Conservation (phyloP, 2,113 vertebrate species). For the Phylloscopus trochiloides region DNA sequence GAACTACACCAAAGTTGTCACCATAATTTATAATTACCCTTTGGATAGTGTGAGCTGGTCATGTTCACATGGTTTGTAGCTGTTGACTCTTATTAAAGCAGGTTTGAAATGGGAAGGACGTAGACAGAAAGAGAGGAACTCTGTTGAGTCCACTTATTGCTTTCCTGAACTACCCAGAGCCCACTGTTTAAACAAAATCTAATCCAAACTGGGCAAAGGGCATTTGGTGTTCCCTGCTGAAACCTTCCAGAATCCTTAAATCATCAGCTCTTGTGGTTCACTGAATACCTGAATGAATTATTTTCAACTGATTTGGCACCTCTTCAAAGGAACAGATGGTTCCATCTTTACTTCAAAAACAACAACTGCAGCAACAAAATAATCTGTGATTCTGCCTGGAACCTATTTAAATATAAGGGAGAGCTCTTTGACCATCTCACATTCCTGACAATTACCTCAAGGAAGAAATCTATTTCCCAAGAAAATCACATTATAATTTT, state of each 20-base stretch:
- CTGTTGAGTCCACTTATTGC: background rate
- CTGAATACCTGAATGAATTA: conserved; percentile 15
- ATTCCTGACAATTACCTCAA: background rate
- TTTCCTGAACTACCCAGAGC: background rate
- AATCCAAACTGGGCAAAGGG: background rate
- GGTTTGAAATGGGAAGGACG: background rate
- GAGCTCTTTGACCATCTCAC: background rate
- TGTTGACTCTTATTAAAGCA: background rate
- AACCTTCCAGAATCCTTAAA: conserved; percentile 1
- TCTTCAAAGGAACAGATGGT: conserved; percentile 25
- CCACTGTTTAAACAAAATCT: background rate
- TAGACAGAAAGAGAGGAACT: background rate
- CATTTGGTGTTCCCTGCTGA: background rate
- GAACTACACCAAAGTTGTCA: background rate
- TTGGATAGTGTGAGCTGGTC: background rate
- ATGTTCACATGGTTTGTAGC: background rate
- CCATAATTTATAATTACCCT: background rate
- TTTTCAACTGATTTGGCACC: conserved; percentile 30
- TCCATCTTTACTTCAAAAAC: conserved; percentile 14
- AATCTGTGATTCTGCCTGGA: background rate
- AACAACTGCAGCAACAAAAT: conserved; percentile 13
- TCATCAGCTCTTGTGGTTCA: conserved; percentile 3
- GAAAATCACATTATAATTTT: conserved; percentile 2
- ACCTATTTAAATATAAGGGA: background rate
- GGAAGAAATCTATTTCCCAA: background rate